Percentiles rank a stretch among this genome's conserved stretches.
Conservation (phyloP, 92 coral and sea anemone species). For the Paramuricea clavata region DNA sequence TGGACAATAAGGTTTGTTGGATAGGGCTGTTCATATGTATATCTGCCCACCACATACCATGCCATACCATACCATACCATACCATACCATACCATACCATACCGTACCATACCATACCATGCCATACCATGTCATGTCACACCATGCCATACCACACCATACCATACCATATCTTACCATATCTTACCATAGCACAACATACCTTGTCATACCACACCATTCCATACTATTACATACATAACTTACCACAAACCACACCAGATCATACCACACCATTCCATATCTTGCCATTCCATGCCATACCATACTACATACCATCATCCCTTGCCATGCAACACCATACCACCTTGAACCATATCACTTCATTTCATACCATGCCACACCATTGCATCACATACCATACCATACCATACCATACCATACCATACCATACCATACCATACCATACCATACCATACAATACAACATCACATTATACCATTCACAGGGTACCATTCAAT, state of each 20-base stretch:
- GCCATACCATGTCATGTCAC: background rate
- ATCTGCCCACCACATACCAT: background rate
- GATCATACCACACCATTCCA: background rate
- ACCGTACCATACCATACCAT: background rate
- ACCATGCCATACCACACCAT: slow-evolving; percentile 7
- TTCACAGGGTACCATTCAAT: background rate
- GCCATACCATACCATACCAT: slow-evolving; percentile 23
- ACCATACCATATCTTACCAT: slow-evolving; percentile 14
- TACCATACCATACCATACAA: background rate
- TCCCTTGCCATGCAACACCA: background rate
- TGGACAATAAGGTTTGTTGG: slow-evolving; percentile 75
- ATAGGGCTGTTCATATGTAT: background rate
- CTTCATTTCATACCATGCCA: slow-evolving; percentile 14
- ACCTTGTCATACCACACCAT: background rate
- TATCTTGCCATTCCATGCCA: background rate
- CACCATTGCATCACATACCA: background rate
- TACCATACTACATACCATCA: background rate
- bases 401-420: slow-evolving; percentile 27
- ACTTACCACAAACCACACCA: too few species aligned
- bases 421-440: slow-evolving; percentile 1
- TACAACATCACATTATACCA: background rate
- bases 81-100: slow-evolving; percentile 27
- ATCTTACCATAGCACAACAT: slow-evolving; percentile 10
- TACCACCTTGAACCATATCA: background rate
- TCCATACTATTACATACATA: slow-evolving; percentile 13